Conservation (phyloP, 1,140 invertebrate species). For the Zaprionus africanus region DNA sequence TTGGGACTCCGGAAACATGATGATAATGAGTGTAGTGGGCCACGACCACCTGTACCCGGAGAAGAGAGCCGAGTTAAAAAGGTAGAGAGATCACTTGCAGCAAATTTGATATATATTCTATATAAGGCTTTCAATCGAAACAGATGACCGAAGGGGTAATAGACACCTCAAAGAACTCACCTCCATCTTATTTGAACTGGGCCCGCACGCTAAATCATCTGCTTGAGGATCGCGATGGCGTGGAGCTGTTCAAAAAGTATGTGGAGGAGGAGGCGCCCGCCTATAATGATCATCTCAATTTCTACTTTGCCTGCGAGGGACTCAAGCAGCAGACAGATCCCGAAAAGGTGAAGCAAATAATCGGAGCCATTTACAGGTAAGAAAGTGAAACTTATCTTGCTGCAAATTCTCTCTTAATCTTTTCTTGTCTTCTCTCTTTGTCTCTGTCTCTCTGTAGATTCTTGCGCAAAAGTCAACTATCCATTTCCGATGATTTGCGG, state of each 20-base stretch:
- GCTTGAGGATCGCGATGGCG: constrained; percentile 93
- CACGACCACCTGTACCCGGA: constrained; percentile 84
- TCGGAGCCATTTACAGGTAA: constrained; percentile 92
- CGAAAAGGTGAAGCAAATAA: constrained; percentile 89
- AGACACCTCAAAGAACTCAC: constrained; percentile 86
- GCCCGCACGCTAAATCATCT: constrained; percentile 92
- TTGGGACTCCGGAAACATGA: constrained; percentile 83
- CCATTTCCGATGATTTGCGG: constrained; percentile 91
- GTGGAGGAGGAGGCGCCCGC: constrained; percentile 91
- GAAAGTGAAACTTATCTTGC: not conserved
- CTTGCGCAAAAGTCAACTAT: constrained; percentile 92
- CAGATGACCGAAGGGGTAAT: constrained; percentile 84
- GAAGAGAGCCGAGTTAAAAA: constrained; percentile 84
- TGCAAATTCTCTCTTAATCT: not conserved
- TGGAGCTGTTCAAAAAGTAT: constrained; percentile 93
- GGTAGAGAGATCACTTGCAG: constrained; percentile 41
- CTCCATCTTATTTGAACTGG: constrained; percentile 94
- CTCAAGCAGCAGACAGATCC: constrained; percentile 91
- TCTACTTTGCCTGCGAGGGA: constrained; percentile 96
- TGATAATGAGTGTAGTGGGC: constrained; percentile 85
- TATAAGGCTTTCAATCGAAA: not conserved
- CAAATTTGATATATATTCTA: not conserved
- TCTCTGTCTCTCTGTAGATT: constrained; percentile 86
- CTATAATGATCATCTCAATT: constrained; percentile 92
- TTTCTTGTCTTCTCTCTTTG: not conserved